Evolutionary conservation across 2,113 vertebrate species (phyloP).

Genomic region (Eptatretus burgeri): DNA sequence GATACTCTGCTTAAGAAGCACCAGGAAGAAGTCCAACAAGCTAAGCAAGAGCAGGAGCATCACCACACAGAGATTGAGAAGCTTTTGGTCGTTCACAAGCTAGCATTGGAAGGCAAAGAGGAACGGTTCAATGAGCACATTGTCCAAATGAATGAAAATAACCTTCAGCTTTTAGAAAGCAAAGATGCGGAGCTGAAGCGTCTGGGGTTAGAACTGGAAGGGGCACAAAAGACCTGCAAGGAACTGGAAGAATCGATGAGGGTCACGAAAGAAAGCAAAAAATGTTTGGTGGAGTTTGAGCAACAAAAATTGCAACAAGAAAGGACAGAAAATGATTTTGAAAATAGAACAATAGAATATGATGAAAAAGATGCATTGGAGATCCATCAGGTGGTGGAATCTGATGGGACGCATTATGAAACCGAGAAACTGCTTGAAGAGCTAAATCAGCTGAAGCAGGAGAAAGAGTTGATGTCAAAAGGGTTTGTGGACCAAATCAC

Average conservation of each 20-base stretch:
- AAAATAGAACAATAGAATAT: conserved; percentile 23
- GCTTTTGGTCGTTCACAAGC: conserved; percentile 23
- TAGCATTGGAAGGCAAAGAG: conserved; percentile 41
- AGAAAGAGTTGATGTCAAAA: conserved; percentile 18
- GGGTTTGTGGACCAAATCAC: conserved; percentile 16
- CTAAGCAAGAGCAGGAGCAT: conserved; percentile 19
- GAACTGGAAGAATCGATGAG: conserved; percentile 30
- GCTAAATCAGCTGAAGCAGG: conserved; percentile 22
- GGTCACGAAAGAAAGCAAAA: conserved; percentile 15
- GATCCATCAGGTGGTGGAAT: no score
- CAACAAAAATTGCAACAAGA: conserved; percentile 26
- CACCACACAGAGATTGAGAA: conserved; percentile 24
- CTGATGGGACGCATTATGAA: no score
- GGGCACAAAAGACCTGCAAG: conserved; percentile 23
- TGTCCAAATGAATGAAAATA: conserved; percentile 63
- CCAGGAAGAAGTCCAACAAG: conserved; percentile 26
- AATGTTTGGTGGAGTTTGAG: conserved; percentile 22
- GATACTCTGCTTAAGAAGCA: conserved; percentile 26
- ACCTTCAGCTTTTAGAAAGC: conserved; percentile 42
- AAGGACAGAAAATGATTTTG: conserved; percentile 19
- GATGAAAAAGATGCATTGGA: conserved; percentile 11
- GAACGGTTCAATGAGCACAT: conserved; percentile 34
- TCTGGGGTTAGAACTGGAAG: conserved; percentile 35
- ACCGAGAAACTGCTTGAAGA: conserved; percentile 16
- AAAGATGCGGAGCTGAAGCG: conserved; percentile 57